A percentile compares a stretch with the other conserved stretches of the same genome.
These are phyloP conservation scores for Beroe forskalii DNA, from an alignment of 37 sponge, comb jelly and placozoan genomes.

Conservation along the genomic window DNA sequence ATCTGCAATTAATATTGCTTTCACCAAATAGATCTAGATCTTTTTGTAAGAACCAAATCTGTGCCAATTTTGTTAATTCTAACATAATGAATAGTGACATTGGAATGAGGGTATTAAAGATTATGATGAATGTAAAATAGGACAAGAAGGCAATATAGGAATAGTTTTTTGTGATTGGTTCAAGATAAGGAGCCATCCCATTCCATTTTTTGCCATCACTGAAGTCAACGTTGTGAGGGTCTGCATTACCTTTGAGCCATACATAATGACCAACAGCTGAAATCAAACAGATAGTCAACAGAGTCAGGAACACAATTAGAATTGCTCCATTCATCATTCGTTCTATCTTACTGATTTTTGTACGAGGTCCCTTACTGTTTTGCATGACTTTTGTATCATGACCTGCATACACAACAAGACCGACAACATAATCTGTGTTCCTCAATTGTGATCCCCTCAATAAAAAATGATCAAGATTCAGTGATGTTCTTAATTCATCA, in stretches of 20 bases:
- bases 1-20: conserved; percentile 71
- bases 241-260: conserved; percentile 3
- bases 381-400: conserved; percentile 87
- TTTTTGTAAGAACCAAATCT: conserved; percentile 78
- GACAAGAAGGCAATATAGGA: conserved; percentile 30
- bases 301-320: conserved; percentile 66
- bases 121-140: conserved; percentile 23
- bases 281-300: conserved; percentile 69
- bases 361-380: conserved; percentile 80
- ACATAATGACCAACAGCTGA: conserved; percentile 74
- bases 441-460: conserved; percentile 79
- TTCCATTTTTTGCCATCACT: neutral
- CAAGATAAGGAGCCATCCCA: neutral
- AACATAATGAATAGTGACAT: conserved; percentile 83
- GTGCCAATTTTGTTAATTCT: conserved; percentile 79
- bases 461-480: conserved; percentile 73
- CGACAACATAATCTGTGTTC: conserved; percentile 76
- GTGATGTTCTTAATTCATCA: conserved; percentile 14
- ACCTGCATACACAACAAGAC: conserved; percentile 86
- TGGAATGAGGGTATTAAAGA: conserved; percentile 68
- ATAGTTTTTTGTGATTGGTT: neutral
- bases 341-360: conserved; percentile 85
- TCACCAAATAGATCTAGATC: conserved; percentile 76
- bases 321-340: conserved; percentile 75
- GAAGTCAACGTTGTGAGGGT: neutral